Percentiles rank a stretch among this genome's conserved stretches.
phyloP scores from a whole-genome alignment of 1,140 invertebrate genomes.

The Aphaenogaster rudis region DNA sequence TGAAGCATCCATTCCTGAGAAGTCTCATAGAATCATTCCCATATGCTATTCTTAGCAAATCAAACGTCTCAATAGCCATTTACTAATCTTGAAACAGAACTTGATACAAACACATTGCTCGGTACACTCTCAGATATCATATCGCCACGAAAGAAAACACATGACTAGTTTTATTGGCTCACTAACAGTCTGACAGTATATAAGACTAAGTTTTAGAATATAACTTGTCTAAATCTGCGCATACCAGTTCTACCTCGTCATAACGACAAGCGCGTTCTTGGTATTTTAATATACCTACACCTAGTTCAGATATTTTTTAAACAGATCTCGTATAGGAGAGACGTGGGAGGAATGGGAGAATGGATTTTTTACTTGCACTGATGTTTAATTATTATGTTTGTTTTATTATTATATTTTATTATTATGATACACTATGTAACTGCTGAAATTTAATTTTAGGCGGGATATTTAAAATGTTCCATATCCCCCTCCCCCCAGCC shows the following conservation, averaged over 20 bases:
- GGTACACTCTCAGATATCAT: neutral
- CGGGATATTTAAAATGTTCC: too few relatives aligned
- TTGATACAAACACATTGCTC: neutral
- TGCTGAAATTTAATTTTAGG: too few relatives aligned
- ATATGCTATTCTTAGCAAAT: neutral
- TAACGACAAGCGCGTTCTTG: neutral
- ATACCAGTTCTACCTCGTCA: neutral
- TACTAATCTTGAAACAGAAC: neutral
- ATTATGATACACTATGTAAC: too few relatives aligned
- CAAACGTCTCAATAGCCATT: neutral
- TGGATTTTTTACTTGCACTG: too few relatives aligned
- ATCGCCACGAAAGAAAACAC: neutral
- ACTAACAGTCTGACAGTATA: too few relatives aligned
- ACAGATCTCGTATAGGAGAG: neutral
- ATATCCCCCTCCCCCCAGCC: too few relatives aligned
- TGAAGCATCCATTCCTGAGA: neutral
- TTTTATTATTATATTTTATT: too few relatives aligned
- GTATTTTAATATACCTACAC: neutral
- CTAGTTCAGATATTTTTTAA: neutral
- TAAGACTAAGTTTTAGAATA: too few relatives aligned
- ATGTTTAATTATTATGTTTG: too few relatives aligned
- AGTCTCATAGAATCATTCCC: neutral
- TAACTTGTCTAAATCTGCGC: too few relatives aligned
- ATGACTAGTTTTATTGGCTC: too few relatives aligned
- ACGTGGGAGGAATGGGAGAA: too few relatives aligned